Percentiles rank a stretch among this genome's conserved stretches.
phyloP scores from a whole-genome alignment of 1,140 invertebrate genomes.

The Calycopis cecrops region DNA sequence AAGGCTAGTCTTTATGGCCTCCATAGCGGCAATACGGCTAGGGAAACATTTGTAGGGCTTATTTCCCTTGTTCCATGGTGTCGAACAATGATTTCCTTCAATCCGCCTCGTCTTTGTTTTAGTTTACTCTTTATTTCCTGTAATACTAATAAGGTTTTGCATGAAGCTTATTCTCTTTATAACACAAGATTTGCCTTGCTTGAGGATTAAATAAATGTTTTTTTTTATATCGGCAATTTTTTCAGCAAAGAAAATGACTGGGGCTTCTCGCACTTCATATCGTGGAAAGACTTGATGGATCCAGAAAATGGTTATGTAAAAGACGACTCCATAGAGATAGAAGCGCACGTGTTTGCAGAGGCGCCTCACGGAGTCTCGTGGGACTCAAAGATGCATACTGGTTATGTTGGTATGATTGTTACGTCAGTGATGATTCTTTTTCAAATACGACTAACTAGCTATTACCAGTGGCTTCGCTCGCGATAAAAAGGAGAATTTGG shows the following conservation, averaged over 20 bases:
- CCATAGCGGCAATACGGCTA: no score
- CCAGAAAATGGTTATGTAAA: conserved; percentile 95
- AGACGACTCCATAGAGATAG: conserved; percentile 94
- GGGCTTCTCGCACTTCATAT: conserved; percentile 97
- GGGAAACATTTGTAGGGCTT: no score
- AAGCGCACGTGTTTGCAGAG: conserved; percentile 96
- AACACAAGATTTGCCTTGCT: not conserved
- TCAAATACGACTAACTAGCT: no score
- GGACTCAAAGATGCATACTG: conserved; percentile 99
- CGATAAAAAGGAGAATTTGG: no score
- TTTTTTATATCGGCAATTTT: conserved; percentile 7
- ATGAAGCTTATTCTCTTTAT: no score
- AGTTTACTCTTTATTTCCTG: not conserved
- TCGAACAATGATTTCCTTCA: not conserved
- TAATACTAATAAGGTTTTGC: no score
- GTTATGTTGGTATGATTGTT: conserved; percentile 63
- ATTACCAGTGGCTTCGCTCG: no score
- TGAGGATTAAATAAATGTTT: not conserved
- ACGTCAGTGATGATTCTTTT: no score
- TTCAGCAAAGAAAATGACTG: conserved; percentile 97
- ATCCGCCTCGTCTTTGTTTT: not conserved
- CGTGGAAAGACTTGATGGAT: conserved; percentile 94
- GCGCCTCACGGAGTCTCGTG: conserved; percentile 98
- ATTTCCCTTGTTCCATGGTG: not conserved
- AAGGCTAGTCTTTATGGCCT: no score